Conservation (phyloP, 2,113 vertebrate genomes). For the Nerophis ophidion region DNA sequence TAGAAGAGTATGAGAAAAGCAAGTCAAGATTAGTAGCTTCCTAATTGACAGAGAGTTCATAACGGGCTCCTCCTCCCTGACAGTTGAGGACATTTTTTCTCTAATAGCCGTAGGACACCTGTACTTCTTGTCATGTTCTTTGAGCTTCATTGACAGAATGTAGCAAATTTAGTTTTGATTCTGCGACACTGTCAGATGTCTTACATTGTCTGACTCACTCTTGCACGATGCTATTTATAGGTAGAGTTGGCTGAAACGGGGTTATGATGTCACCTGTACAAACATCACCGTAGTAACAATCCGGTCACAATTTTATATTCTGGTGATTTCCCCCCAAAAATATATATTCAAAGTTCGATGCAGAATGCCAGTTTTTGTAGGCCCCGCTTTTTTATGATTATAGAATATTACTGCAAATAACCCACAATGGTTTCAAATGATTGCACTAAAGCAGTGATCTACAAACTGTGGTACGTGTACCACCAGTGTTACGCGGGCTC, state of each 20-base stretch:
- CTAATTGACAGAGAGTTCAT: conserved; percentile 60
- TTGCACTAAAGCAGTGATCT: too few species aligned
- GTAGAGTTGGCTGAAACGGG: conserved; percentile 20
- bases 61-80: conserved; percentile 44
- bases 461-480: too few species aligned
- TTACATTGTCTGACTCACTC: conserved; percentile 29
- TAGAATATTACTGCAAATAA: too few species aligned
- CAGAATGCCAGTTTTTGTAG: too few species aligned
- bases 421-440: too few species aligned
- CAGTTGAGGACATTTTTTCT: conserved; percentile 53
- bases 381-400: too few species aligned
- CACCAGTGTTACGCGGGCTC: too few species aligned
- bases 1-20: not conserved
- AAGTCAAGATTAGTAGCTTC: conserved; percentile 31
- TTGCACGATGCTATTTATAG: conserved; percentile 37
- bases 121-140: conserved; percentile 44
- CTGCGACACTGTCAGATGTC: conserved; percentile 27
- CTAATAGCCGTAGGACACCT: conserved; percentile 60
- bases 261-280: conserved; percentile 1
- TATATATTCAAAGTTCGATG: too few species aligned
- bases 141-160: conserved; percentile 48
- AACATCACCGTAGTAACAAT: too few species aligned
- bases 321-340: too few species aligned
- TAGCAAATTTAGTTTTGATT: conserved; percentile 7
- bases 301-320: too few species aligned